Percentiles rank a stretch among this genome's conserved stretches.
These are phyloP conservation scores for Triplophysa bombifrons DNA, from an alignment of 2,797 vertebrate genomes.

Conservation along the genomic window DNA sequence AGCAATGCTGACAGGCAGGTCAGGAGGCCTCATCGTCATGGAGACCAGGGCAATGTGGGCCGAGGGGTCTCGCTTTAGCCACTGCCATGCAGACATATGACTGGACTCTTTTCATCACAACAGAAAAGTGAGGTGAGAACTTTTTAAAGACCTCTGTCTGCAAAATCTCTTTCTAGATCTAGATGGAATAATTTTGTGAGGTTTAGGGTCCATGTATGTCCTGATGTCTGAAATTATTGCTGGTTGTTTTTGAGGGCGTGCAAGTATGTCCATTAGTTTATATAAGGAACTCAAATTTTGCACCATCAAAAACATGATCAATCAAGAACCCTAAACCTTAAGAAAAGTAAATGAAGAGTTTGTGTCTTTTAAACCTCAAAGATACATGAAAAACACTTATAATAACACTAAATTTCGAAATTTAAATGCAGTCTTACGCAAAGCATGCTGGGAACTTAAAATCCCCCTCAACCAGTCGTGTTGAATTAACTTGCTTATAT, in stretches of 20 bases:
- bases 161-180: background rate
- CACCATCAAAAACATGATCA: background rate
- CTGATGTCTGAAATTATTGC: conserved; percentile 8
- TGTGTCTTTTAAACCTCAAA: background rate
- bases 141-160: conserved; percentile 5
- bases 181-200: conserved; percentile 18
- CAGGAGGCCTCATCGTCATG: conserved; percentile 51
- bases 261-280: background rate
- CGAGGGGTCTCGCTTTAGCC: conserved; percentile 33
- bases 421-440: no score
- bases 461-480: no score
- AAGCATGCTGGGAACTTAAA: no score
- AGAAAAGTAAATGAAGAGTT: background rate
- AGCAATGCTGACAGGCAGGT: conserved; percentile 62
- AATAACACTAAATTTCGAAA: no score
- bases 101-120: conserved; percentile 42
- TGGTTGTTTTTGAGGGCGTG: background rate
- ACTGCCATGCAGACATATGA: conserved; percentile 7
- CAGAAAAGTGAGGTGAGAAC: conserved; percentile 37
- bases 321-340: background rate
- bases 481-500: no score
- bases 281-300: background rate
- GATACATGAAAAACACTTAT: no score
- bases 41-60: conserved; percentile 45
- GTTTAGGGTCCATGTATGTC: conserved; percentile 7